These are phyloP conservation scores for Acipenser oxyrinchus DNA, from an alignment of 2,797 vertebrate species.

Conservation along the genomic window DNA sequence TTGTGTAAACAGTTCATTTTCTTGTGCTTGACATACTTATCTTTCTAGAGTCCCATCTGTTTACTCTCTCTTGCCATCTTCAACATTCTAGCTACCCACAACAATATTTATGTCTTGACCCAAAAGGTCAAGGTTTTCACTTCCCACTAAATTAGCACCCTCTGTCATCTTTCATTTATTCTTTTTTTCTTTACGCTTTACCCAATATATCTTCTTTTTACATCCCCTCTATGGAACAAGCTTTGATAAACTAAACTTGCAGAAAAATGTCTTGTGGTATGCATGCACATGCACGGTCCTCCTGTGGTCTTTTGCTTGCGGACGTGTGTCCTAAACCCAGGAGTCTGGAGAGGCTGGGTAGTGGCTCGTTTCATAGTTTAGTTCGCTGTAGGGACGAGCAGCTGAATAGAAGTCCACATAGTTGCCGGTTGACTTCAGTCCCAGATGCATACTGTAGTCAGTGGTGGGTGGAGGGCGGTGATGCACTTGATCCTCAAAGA, in stretches of 20 bases:
- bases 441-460: constrained; percentile 96
- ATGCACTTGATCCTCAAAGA: constrained; percentile 93
- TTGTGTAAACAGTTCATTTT: constrained; percentile 55
- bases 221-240: constrained; percentile 61
- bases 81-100: constrained; percentile 42
- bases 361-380: constrained; percentile 98
- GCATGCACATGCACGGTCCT: constrained; percentile 98
- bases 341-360: constrained; percentile 96
- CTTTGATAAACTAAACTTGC: constrained; percentile 75
- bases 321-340: constrained; percentile 78
- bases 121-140: constrained; percentile 46
- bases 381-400: constrained; percentile 95
- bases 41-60: constrained; percentile 46
- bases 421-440: constrained; percentile 95
- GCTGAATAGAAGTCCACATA: constrained; percentile 98
- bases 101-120: constrained; percentile 32
- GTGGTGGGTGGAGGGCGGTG: constrained; percentile 79
- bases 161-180: constrained; percentile 40
- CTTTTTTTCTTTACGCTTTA: constrained; percentile 35
- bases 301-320: constrained; percentile 25
- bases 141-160: constrained; percentile 43
- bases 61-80: constrained; percentile 48
- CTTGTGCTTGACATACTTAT: constrained; percentile 77
- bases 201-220: constrained; percentile 31
- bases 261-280: constrained; percentile 76